A percentile compares a stretch with the other conserved stretches of the same genome.
Conservation (phyloP, 1,140 invertebrate species). For the Zophobas morio region DNA sequence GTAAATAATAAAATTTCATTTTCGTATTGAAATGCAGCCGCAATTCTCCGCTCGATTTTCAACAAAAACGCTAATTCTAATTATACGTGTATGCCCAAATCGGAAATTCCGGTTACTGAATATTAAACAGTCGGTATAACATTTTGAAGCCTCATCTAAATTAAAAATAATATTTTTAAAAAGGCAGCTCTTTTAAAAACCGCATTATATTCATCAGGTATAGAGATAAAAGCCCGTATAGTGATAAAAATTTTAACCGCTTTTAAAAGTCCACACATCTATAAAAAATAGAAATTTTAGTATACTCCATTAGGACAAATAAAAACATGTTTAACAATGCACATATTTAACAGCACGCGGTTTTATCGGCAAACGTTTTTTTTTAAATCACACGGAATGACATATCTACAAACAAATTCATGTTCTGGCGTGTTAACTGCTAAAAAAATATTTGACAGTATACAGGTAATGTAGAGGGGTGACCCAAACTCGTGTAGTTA, state of each 20-base stretch:
- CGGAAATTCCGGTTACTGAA: conserved; percentile 18
- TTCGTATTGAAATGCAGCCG: conserved; percentile 38
- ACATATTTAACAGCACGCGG: conserved; percentile 23
- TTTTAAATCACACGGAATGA: conserved; percentile 20
- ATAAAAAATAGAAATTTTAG: conserved; percentile 28
- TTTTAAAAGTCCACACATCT: conserved; percentile 9
- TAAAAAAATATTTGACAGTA: conserved; percentile 20
- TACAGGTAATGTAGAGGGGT: conserved; percentile 10
- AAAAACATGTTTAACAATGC: conserved; percentile 17
- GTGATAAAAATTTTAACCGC: conserved; percentile 25
- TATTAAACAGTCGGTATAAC: conserved; percentile 28
- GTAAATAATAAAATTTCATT: conserved; percentile 42
- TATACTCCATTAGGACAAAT: conserved; percentile 1
- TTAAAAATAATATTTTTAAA: conserved; percentile 24
- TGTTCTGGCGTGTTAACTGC: conserved; percentile 1
- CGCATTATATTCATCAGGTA: conserved; percentile 4
- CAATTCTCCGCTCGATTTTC: conserved; percentile 35
- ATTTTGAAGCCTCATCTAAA: conserved; percentile 21
- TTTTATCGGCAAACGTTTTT: conserved; percentile 7
- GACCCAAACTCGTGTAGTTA: conserved; percentile 1
- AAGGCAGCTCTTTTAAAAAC: conserved; percentile 1
- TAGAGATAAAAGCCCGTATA: conserved; percentile 11
- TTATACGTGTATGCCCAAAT: conserved; percentile 29
- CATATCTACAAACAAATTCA: conserved; percentile 16
- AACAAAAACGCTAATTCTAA: conserved; percentile 31